Conservation (phyloP, 1,140 invertebrate species). For the Aphelinus certus region DNA sequence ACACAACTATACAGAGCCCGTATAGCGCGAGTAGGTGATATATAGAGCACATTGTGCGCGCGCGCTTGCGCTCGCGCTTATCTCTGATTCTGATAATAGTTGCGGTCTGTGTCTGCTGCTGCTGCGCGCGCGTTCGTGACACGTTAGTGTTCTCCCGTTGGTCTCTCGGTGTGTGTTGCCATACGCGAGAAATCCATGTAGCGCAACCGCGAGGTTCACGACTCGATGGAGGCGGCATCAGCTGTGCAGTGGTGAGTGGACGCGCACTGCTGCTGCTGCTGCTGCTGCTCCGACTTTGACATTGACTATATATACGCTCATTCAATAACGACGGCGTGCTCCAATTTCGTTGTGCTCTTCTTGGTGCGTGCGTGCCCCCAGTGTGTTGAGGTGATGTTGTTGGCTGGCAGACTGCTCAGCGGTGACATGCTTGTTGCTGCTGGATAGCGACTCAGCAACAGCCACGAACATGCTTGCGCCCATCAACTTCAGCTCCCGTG, state of each 20-base stretch:
- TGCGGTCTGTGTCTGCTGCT: no score
- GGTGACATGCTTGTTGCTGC: neutral
- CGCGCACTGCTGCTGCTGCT: neutral
- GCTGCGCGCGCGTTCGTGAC: no score
- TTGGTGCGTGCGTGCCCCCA: neutral
- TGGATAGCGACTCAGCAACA: neutral
- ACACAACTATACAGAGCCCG: no score
- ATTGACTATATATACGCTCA: conserved; percentile 17
- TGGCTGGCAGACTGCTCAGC: no score
- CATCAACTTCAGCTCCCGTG: conserved; percentile 25
- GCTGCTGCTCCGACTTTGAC: conserved; percentile 27
- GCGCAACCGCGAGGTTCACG: neutral
- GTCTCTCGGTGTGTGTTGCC: no score
- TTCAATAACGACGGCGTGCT: no score
- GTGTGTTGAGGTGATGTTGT: neutral
- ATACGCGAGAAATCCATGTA: neutral
- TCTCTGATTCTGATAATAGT: no score
- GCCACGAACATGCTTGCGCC: conserved; percentile 20
- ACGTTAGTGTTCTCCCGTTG: no score
- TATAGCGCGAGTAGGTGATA: no score
- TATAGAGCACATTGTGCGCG: no score
- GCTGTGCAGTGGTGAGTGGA: neutral
- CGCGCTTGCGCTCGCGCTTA: no score
- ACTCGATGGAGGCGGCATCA: neutral
- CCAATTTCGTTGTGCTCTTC: neutral